Percentiles rank a stretch among this genome's conserved stretches.
Conservation (phyloP, 2,113 vertebrate genomes). For the Microcebus murinus region DNA sequence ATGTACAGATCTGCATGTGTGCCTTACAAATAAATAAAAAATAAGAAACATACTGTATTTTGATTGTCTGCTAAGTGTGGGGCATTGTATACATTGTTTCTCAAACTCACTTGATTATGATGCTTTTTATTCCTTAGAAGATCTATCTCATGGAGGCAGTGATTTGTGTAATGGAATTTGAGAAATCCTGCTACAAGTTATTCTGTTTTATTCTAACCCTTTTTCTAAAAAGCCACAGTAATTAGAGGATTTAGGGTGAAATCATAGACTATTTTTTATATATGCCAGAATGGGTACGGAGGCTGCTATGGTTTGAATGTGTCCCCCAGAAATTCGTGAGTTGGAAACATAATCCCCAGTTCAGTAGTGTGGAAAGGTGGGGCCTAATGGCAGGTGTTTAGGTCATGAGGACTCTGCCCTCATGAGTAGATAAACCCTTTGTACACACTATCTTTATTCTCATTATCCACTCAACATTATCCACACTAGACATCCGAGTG, state of each 20-base stretch:
- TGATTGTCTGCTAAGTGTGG: not conserved
- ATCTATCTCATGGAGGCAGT: not conserved
- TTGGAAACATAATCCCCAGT: not conserved
- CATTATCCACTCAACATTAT: no score
- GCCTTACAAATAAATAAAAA: no score
- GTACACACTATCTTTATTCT: no score
- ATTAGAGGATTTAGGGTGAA: not conserved
- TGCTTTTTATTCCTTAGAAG: not conserved
- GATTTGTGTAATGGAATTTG: not conserved
- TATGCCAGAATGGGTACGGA: not conserved
- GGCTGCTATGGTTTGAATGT: not conserved
- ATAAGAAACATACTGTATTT: not conserved
- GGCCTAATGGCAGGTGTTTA: rapidly evolving
- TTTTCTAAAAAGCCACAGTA: not conserved
- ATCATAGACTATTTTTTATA: not conserved
- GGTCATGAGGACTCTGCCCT: not conserved
- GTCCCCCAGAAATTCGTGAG: not conserved
- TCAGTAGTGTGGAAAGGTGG: not conserved
- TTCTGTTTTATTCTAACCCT: not conserved
- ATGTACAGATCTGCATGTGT: no score
- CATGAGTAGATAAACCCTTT: no score
- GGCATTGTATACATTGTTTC: not conserved
- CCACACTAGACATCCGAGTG: no score
- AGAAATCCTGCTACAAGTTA: not conserved
- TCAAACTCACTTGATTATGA: not conserved